Conservation (phyloP, 2,797 vertebrate genomes). For the Poecilia wingei region DNA sequence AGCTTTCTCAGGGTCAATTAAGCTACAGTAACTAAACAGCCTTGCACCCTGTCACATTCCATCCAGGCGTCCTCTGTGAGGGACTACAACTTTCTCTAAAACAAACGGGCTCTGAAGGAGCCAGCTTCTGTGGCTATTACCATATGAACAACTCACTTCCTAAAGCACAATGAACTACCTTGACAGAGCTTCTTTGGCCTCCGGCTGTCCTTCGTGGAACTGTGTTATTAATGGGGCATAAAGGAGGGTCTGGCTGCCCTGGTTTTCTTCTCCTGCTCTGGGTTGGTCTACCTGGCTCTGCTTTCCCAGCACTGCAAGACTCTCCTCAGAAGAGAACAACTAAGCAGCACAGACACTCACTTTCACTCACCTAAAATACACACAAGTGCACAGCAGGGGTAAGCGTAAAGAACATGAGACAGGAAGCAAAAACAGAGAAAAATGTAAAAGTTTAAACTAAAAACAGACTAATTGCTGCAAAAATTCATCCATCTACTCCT, state of each 20-base stretch:
- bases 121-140: conserved; percentile 75
- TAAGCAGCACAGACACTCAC: conserved; percentile 40
- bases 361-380: conserved; percentile 59
- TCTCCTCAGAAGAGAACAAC: conserved; percentile 59
- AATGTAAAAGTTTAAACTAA: conserved; percentile 54
- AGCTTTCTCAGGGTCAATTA: conserved; percentile 79
- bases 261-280: conserved; percentile 39
- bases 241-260: conserved; percentile 64
- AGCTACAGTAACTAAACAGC: conserved; percentile 77
- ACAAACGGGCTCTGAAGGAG: conserved; percentile 75
- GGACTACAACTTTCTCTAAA: conserved; percentile 79
- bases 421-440: conserved; percentile 57
- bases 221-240: conserved; percentile 67
- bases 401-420: conserved; percentile 46
- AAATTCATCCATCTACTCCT: background rate
- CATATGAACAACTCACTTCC: conserved; percentile 81
- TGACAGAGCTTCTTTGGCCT: conserved; percentile 74
- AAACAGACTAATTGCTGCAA: conserved; percentile 54
- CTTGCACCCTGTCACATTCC: conserved; percentile 78
- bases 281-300: conserved; percentile 29
- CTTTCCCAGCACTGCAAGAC: conserved; percentile 62
- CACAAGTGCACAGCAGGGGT: conserved; percentile 56
- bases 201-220: conserved; percentile 64
- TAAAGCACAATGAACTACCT: conserved; percentile 73
- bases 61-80: conserved; percentile 70